Evolutionary conservation across 2,888 invertebrate species (phyloP).

Genomic region (Leptothorax acervorum): DNA sequence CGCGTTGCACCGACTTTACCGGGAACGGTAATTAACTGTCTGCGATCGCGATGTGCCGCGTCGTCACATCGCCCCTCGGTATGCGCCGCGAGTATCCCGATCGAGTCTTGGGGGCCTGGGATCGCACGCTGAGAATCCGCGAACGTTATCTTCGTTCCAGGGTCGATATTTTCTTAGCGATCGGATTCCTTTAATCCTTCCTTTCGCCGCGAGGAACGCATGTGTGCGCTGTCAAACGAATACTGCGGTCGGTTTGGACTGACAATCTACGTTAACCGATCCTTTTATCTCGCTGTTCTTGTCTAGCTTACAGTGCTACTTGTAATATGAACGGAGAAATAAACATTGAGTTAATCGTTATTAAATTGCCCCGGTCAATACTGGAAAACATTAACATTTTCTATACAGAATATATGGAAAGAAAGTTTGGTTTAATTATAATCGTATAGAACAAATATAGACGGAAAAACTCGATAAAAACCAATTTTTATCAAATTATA

Average conservation of each 20-base stretch:
- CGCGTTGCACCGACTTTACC: constrained; percentile 39
- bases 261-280: background rate
- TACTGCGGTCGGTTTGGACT: background rate
- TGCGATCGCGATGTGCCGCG: constrained; percentile 60
- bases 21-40: constrained; percentile 62
- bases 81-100: constrained; percentile 14
- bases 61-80: constrained; percentile 53
- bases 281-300: constrained; percentile 8
- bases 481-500: background rate
- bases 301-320: background rate
- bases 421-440: constrained; percentile 20
- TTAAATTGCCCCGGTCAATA: background rate
- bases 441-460: background rate
- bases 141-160: constrained; percentile 39
- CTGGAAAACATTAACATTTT: background rate
- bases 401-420: background rate
- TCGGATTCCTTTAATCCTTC: constrained; percentile 35
- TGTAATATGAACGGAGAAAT: background rate
- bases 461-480: background rate
- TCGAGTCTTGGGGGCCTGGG: background rate
- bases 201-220: constrained; percentile 26
- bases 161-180: constrained; percentile 14
- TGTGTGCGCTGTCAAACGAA: constrained; percentile 5
- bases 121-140: constrained; percentile 34
- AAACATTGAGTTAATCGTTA: constrained; percentile 6